A percentile compares a stretch with the other conserved stretches of the same genome.
Conservation (phyloP, 2,888 invertebrate species). For the Nezara viridula region DNA sequence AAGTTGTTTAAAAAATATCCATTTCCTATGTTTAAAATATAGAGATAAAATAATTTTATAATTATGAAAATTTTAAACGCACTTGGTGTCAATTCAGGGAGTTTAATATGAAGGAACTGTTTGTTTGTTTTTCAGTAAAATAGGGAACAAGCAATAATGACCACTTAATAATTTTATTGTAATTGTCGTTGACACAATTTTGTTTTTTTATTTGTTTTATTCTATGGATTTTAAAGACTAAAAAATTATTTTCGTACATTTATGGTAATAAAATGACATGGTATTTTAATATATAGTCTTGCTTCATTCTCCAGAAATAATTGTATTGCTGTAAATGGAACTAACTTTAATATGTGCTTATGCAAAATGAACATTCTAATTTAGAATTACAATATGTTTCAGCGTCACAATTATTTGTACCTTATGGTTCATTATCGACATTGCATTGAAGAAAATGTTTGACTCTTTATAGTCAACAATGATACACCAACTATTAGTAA, state of each 20-base stretch:
- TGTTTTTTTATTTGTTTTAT: not conserved
- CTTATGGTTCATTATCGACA: slow-evolving; percentile 44
- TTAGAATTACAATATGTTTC: slow-evolving; percentile 27
- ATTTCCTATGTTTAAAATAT: not conserved
- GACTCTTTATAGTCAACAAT: not conserved
- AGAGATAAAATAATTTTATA: not conserved
- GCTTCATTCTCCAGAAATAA: slow-evolving; percentile 18
- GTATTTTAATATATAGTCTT: slow-evolving; percentile 19
- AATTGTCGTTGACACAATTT: slow-evolving; percentile 30
- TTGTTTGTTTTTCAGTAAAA: not conserved
- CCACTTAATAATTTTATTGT: slow-evolving; percentile 15
- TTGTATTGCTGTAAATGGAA: slow-evolving; percentile 18
- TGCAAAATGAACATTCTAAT: slow-evolving; percentile 36
- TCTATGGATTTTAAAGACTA: slow-evolving; percentile 11
- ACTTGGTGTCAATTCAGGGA: not conserved
- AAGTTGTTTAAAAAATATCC: not conserved
- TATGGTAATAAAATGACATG: slow-evolving; percentile 30
- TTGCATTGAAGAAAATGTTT: not conserved
- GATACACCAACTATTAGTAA: slow-evolving; percentile 1
- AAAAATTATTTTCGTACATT: slow-evolving; percentile 27
- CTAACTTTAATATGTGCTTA: not conserved
- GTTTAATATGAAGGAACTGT: not conserved
- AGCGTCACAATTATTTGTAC: slow-evolving; percentile 42
- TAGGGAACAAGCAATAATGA: not conserved
- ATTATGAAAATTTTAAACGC: not conserved